Conservation (phyloP, 2,113 vertebrate species). For the Periophthalmodon schlosseri region DNA sequence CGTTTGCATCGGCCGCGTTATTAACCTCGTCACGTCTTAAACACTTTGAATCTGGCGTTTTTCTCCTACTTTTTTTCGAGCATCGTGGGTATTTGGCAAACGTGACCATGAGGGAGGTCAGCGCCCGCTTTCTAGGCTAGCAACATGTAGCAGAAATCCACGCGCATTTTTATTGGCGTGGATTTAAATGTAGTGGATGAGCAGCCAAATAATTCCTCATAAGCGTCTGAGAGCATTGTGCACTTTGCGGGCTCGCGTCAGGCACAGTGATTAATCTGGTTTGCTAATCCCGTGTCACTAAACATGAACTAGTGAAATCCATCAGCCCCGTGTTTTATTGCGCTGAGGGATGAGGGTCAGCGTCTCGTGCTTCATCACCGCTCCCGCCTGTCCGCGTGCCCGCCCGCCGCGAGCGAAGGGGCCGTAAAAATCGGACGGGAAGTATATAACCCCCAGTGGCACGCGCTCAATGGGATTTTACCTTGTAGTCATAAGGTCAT, state of each 20-base stretch:
- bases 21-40: neutral
- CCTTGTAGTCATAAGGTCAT: slow-evolving; percentile 37
- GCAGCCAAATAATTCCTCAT: slow-evolving; percentile 38
- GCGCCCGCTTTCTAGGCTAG: neutral
- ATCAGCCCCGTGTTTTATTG: slow-evolving; percentile 18
- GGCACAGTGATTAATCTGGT: slow-evolving; percentile 40
- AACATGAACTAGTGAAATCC: slow-evolving; percentile 36
- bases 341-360: slow-evolving; percentile 32
- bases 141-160: neutral
- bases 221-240: slow-evolving; percentile 44
- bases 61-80: neutral
- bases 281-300: slow-evolving; percentile 51
- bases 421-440: neutral
- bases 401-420: slow-evolving; percentile 3
- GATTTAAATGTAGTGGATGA: neutral
- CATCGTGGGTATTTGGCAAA: neutral
- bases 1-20: neutral
- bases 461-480: slow-evolving; percentile 34
- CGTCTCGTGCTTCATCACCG: slow-evolving; percentile 21
- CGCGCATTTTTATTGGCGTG: neutral
- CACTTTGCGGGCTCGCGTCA: slow-evolving; percentile 41
- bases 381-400: neutral
- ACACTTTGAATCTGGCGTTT: neutral
- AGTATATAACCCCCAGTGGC: slow-evolving; percentile 22
- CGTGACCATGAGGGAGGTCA: neutral